Evolutionary conservation across 2,113 vertebrate genomes (phyloP), one percentile per base, ranked within the genome.

Genomic region (Lophius piscatorius): DNA sequence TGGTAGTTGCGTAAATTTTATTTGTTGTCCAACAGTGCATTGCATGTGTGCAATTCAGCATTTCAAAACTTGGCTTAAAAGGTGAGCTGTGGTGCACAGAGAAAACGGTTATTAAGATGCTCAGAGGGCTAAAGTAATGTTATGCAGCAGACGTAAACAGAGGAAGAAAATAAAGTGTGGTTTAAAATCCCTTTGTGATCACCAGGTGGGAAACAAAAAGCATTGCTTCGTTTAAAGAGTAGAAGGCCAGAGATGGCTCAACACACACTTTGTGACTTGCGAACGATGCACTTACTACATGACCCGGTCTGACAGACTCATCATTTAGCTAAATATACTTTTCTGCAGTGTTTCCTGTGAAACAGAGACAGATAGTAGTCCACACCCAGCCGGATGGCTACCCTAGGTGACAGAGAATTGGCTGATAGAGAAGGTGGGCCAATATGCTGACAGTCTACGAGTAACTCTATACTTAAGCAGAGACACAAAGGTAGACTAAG

Each of bases 271-370:
- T 40, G 35, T 41, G 21, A 52, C 16, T 39, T 6, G 22, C 76
- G 73, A 82, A 66, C 70, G 72, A 57, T 65, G 55, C n/a, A n/a
- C 55, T 74, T 60, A 56, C 21, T 45, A 44, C 31, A 52, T 69
- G 48, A 66, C 63, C 57, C 39, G 54, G 58, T 58, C 46, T 33
- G 55, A 63, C 41, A 39, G 44, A 20, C 47, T 50, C 57, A 55
- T 75, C 46, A 63, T 26, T 36, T 9, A 18, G 34, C 38, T 26
- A 35, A 17, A 49, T 55, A 67, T 57, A 69, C 68, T 76, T 61
- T 64, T 33, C 42, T 33, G 42, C 20, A 36, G 38, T 5, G 50
- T 63, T 47, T 44, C 41, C 38, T 35, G 51, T 21, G 24, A 58
- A 39, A 31, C 17, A 5, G 12, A 24, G 63, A 50, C 59, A 81